Base-by-base conservation (phyloP, 2,888 invertebrate species). In the Drosophila heteroneura region DNA sequence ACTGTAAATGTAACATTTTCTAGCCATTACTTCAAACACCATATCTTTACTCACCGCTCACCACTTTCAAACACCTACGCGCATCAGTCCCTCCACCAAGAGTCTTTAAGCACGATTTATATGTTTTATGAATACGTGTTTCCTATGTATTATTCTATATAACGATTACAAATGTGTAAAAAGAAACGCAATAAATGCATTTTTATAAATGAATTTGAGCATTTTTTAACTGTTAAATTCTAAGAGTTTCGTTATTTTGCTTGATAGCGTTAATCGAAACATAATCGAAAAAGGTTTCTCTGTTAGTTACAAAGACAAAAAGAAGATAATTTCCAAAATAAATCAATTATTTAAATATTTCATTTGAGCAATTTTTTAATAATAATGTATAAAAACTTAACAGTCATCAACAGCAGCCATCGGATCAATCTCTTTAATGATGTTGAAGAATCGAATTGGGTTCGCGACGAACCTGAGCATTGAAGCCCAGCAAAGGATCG, bases 401-500 rank as follows among this genome's bases (percentile, higher is more conserved):
- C 51, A 5, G 19, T 39, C 53, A 12, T 41, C 22, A 28, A n/a
- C 53, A 19, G 32, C n/a, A 33, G 26, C 3, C 30, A 28, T 22
- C 16, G 51, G 39, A 16, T 47, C 1, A 19, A 26, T 52, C 3
- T 3, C 19, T 28, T 76, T n/a, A 85, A 67, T 84, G 78, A 47
- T 68, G 77, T 33, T 74, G 49, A 14, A 68, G 16, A 19, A 71
- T 47, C 3, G 61, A 35, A 52, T 91, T 79, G 12, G 92, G 91
- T 73, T 93, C 93, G 26, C 92, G 91, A 26, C 91, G 91, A 41
- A 93, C 93, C 66, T 93, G 92, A 3, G 93, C 93, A 69, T 91
- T 93, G 73, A 93, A 93, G 30, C 93, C 93, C 57, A 92, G 82
- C 61, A 92, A 65, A 3, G 93, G 93, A 88, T 93, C 93, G 0